Base-by-base conservation (phyloP, 2,888 invertebrate genomes). In the Plebejus anna region DNA sequence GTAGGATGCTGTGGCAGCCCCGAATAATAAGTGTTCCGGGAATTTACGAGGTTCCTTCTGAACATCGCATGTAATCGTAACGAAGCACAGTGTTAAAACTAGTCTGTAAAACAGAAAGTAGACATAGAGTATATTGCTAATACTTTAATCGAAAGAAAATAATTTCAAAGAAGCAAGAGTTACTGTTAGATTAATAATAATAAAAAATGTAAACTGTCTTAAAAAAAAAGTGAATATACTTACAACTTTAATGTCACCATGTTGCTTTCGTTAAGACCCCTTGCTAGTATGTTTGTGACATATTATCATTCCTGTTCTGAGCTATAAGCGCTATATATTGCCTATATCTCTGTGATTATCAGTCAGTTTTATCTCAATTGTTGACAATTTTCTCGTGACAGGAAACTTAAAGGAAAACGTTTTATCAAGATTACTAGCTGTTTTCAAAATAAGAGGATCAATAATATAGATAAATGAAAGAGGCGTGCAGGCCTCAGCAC, bases 1-100 rank as follows among this genome's bases (percentile, higher is more conserved):
- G 81, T 94, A 94, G 3, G 94, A 82, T 6, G 94, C 91, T 11
- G 92, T 92, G 1, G 94, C 87, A 42, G 87, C 78, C 2, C 90
- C 88, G 57, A 89, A 86, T 47, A 82, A 75, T 78, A 88, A 86
- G 0, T 82, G 82, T 4, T 87, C 84, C 0, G 89, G 87, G 76
- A 89, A 85, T 75, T 82, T 83, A 66, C 86, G 83, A 0, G 82
- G 80, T 51, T 81, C 80, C 16, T 83, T 78, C 2, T 81, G 80
- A 55, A 59, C 66, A 22, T 47, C n/a, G 47, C 61, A 55, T 66
- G 70, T 70, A 57, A 70, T 76, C 13, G 55, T 51, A 73, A 22
- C 76, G 9, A 75, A 70, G 13, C 73, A 73, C 11, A 28, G 51
- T 5, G 55, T 51, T 55, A 55, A 73, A 73, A 51, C 55, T 55